Percentiles rank a stretch among this genome's conserved stretches.
phyloP scores from a whole-genome alignment of 2,113 vertebrate species.

The Megaleporinus macrocephalus region DNA sequence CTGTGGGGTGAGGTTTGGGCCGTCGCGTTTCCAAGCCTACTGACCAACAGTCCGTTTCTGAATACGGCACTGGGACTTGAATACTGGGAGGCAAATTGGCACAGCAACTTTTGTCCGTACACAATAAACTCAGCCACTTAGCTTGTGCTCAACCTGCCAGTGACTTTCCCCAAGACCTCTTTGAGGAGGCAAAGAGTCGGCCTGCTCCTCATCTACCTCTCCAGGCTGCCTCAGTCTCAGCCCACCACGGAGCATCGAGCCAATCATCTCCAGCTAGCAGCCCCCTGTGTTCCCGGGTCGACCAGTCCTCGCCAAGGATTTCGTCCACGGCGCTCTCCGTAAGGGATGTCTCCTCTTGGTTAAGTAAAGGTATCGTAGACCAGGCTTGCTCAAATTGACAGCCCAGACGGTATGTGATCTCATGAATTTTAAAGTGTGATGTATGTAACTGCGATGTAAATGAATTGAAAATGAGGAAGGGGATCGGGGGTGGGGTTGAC shows the following conservation, averaged over 20 bases:
- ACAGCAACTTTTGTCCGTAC: constrained; percentile 30
- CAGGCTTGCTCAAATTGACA: constrained; percentile 24
- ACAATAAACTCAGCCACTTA: constrained; percentile 16
- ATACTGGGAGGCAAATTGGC: constrained; percentile 22
- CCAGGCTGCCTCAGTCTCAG: constrained; percentile 44
- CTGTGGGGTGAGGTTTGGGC: constrained; percentile 29
- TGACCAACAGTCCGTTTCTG: constrained; percentile 10
- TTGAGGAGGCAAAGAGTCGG: constrained; percentile 42
- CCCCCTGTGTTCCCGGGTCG: constrained; percentile 18
- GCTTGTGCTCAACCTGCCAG: constrained; percentile 18
- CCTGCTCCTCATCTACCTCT: constrained; percentile 61
- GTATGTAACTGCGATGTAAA: constrained; percentile 52
- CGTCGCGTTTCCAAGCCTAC: constrained; percentile 23
- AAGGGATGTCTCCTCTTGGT: constrained; percentile 38
- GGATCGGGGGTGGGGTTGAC: background rate
- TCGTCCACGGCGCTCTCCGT: constrained; percentile 14
- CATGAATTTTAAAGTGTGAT: constrained; percentile 31
- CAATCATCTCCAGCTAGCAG: constrained; percentile 39
- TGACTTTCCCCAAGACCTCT: constrained; percentile 41
- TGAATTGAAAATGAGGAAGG: constrained; percentile 30
- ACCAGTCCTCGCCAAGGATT: constrained; percentile 34
- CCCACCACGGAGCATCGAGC: constrained; percentile 46
- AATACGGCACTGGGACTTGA: constrained; percentile 9
- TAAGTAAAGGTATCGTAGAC: constrained; percentile 39
- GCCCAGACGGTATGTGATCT: constrained; percentile 40